Conservation (phyloP, 2,113 vertebrate species). For the Orycteropus afer region DNA sequence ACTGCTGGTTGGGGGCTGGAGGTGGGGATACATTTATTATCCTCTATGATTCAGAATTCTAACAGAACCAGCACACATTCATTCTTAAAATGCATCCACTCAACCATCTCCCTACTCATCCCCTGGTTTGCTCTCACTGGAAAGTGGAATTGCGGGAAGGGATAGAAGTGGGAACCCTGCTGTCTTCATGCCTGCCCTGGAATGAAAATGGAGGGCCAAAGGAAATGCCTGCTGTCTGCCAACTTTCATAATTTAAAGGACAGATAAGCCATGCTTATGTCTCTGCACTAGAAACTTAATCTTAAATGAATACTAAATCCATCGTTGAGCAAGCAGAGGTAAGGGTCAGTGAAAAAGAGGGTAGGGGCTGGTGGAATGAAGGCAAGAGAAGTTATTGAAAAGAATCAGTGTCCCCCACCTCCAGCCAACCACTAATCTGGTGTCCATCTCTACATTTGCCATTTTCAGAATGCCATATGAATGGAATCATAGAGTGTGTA, state of each 20-base stretch:
- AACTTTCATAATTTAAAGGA: not conserved
- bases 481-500: not conserved
- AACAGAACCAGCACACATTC: not conserved
- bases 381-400: not conserved
- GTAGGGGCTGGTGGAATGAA: not conserved
- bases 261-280: not conserved
- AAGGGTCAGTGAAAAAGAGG: not conserved
- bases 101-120: not conserved
- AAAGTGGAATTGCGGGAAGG: not conserved
- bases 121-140: not conserved
- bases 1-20: not conserved
- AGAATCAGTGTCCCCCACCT: not conserved
- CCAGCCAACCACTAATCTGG: not conserved
- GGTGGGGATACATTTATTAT: not conserved
- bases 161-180: too few species aligned
- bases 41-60: not conserved
- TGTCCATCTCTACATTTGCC: not conserved
- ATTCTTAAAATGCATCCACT: not conserved
- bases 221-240: not conserved
- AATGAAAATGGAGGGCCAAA: not conserved
- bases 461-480: not conserved
- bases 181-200: too few species aligned
- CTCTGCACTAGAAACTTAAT: conserved; percentile 15
- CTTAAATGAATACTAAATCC: not conserved
- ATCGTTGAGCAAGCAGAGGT: not conserved